Evolutionary conservation across 2,888 invertebrate genomes (phyloP).

Genomic region (Oxystoma pomonae): DNA sequence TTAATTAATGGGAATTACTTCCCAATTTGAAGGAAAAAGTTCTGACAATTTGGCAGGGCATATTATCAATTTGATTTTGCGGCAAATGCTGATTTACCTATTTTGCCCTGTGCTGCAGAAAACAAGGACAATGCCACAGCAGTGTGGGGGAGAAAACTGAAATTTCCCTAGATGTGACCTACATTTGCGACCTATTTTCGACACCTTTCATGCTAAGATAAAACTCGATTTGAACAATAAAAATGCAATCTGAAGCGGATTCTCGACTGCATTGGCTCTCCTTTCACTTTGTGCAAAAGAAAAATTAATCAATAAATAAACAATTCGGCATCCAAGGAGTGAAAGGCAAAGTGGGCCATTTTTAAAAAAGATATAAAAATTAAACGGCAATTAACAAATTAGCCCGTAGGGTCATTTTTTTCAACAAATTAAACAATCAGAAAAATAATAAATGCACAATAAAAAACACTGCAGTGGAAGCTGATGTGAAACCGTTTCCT

Average conservation of each 20-base stretch:
- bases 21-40: too few species aligned
- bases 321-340: constrained; percentile 14
- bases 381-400: neutral
- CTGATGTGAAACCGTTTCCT: constrained; percentile 24
- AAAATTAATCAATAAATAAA: constrained; percentile 25
- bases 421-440: too few species aligned
- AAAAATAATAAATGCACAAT: constrained; percentile 29
- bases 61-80: too few species aligned
- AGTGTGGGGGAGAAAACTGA: constrained; percentile 28
- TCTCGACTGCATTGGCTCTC: constrained; percentile 16
- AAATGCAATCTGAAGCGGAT: neutral
- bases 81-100: too few species aligned
- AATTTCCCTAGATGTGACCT: constrained; percentile 39
- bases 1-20: too few species aligned
- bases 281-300: constrained; percentile 26
- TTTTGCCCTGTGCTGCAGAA: constrained; percentile 2
- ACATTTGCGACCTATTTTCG: constrained; percentile 30
- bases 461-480: constrained; percentile 36
- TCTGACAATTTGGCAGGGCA: too few species aligned
- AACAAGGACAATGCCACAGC: constrained; percentile 7
- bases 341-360: neutral
- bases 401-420: constrained; percentile 5
- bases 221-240: constrained; percentile 7
- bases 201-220: neutral
- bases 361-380: constrained; percentile 6